Base-by-base conservation (phyloP, 2,888 invertebrate genomes). In the Hoplodrina ambigua region DNA sequence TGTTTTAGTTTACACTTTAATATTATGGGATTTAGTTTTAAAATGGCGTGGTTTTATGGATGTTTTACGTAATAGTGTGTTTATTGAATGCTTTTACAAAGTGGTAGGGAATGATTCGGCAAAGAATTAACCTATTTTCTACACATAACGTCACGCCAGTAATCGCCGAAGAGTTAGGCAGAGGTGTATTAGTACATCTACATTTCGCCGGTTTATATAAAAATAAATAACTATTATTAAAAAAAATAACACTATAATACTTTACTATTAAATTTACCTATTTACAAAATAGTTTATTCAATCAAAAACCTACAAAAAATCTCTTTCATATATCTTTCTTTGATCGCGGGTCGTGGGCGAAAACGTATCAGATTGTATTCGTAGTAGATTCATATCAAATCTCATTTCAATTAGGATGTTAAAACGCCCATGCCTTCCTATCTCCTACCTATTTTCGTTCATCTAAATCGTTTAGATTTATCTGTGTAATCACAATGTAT, bases 391-490 rank as follows among this genome's bases (percentile, higher is more conserved):
- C 50, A 10, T 64, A 81, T 81, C 78, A 64, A 58, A 20, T 7
- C 13, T 55, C 54, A 55, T 76, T 81, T 75, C 78, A 78, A 81
- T 77, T 78, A 78, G 72, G 53, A 67, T 49, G 52, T 56, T 71
- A 76, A 62, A 76, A 55, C 44, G 56, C 33, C 63, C 60, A 62
- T 78, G 4, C 53, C 30, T n/a, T 37, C 30, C 15, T 54, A 64
- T 77, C 66, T 76, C 3, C 25, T 44, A 53, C 55, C 17, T 53
- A 65, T 49, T 55, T 60, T 20, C 30, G n/a, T 59, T 41, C 49
- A 65, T 76, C 63, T 52, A 71, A 61, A 54, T 67, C 56, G 55
- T 54, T 46, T 8, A 41, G 50, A 55, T 58, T 44, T 76, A 75
- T 78, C 55, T 30, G n/a, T 66, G 49, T 49, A 53, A 65, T 79